Percentiles rank a stretch among this genome's conserved stretches.
Conservation (phyloP, 2,888 invertebrate species). For the Mesopsocus fuscifrons region DNA sequence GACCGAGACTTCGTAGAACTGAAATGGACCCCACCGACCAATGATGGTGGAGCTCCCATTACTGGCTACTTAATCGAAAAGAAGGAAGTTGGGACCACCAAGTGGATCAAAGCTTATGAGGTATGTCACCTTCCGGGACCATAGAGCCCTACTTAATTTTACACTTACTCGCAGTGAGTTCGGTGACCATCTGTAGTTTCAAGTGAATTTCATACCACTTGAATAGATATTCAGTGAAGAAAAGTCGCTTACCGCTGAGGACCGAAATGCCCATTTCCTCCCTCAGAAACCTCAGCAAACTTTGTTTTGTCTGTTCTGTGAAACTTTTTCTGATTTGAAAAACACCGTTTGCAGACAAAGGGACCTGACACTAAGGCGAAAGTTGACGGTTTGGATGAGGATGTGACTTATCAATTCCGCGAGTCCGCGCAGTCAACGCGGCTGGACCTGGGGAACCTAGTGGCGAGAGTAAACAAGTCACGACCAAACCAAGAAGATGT, state of each 20-base stretch:
- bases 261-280: too few relatives aligned
- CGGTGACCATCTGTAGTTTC: too few relatives aligned
- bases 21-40: constrained; percentile 76
- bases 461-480: constrained; percentile 64
- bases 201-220: too few relatives aligned
- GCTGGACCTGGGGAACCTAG: constrained; percentile 87
- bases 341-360: constrained; percentile 18
- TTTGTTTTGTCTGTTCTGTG: too few relatives aligned
- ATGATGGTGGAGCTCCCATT: constrained; percentile 82
- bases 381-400: constrained; percentile 77
- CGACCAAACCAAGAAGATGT: constrained; percentile 72
- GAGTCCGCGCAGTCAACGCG: constrained; percentile 78
- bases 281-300: too few relatives aligned
- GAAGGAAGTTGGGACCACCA: constrained; percentile 68
- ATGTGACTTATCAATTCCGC: constrained; percentile 85
- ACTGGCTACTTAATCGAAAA: constrained; percentile 87
- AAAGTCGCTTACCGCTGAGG: too few relatives aligned
- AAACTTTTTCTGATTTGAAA: neutral
- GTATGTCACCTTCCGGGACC: constrained; percentile 20
- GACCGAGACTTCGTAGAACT: constrained; percentile 90
- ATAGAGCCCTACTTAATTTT: too few relatives aligned
- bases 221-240: too few relatives aligned
- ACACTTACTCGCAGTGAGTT: too few relatives aligned
- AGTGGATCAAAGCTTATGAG: constrained; percentile 81
- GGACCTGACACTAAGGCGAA: constrained; percentile 56